Evolutionary conservation across 2,888 invertebrate genomes (phyloP).

Genomic region (Notodonta ziczac): DNA sequence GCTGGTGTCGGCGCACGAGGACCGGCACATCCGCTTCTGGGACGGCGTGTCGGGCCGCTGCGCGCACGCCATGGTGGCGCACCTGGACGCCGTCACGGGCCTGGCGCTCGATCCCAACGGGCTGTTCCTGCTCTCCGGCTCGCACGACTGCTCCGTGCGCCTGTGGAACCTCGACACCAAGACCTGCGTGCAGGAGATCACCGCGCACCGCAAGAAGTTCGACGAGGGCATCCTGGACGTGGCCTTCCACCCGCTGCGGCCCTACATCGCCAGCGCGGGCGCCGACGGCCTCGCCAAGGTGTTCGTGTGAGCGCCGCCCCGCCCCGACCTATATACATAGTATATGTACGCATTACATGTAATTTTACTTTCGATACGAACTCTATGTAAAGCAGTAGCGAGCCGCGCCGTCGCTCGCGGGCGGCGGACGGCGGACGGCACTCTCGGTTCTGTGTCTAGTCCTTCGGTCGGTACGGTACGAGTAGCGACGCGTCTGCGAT

Average conservation of each 20-base stretch:
- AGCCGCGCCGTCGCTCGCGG: conserved; percentile 43
- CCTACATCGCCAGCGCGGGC: conserved; percentile 99
- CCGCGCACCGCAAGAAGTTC: conserved; percentile 99
- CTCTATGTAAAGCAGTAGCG: conserved; percentile 55
- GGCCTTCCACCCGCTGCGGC: conserved; percentile 99
- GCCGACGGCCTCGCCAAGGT: conserved; percentile 99
- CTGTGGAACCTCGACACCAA: conserved; percentile 99
- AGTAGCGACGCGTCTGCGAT: conserved; percentile 47
- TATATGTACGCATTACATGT: conserved; percentile 56
- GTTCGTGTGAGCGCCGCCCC: conserved; percentile 88
- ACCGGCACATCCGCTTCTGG: conserved; percentile 99
- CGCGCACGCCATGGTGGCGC: conserved; percentile 99
- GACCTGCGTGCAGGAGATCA: conserved; percentile 99
- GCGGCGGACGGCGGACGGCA: conserved; percentile 40
- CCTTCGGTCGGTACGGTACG: conserved; percentile 48
- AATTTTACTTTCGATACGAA: conserved; percentile 62
- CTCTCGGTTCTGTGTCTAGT: conserved; percentile 58
- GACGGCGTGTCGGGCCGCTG: conserved; percentile 97
- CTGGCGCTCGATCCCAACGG: conserved; percentile 99
- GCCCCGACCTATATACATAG: conserved; percentile 33
- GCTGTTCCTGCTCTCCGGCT: conserved; percentile 98
- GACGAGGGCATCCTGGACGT: conserved; percentile 99
- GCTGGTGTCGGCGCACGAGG: conserved; percentile 98
- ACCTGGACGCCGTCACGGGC: conserved; percentile 99
- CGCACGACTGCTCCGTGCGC: conserved; percentile 99